These are phyloP conservation scores for Alloscopus bannaensis DNA, from an alignment of 2,888 invertebrate species.

Conservation along the genomic window DNA sequence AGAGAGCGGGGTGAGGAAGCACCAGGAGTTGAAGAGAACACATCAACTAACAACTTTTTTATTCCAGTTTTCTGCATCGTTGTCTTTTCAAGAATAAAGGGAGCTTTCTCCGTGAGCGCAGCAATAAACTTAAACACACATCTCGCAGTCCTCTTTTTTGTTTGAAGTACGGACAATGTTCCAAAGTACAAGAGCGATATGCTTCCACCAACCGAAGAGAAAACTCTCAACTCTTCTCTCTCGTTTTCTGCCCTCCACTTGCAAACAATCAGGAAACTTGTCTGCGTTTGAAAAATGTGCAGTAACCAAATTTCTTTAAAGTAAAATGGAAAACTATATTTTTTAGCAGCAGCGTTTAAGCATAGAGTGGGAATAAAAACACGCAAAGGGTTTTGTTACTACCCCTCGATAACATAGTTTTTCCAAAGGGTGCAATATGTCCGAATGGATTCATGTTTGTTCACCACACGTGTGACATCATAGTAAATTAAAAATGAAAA, in stretches of 20 bases:
- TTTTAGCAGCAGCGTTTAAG: too few species aligned
- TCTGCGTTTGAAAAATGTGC: conserved; percentile 27
- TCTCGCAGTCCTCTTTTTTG: conserved; percentile 19
- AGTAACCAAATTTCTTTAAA: neutral
- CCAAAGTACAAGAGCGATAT: conserved; percentile 2
- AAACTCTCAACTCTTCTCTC: conserved; percentile 11
- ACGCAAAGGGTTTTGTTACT: too few species aligned
- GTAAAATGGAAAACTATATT: too few species aligned
- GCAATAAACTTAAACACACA: conserved; percentile 25
- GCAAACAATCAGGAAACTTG: conserved; percentile 36
- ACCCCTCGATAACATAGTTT: too few species aligned
- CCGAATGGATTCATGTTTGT: too few species aligned
- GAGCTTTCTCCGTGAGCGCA: neutral
- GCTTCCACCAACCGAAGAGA: neutral
- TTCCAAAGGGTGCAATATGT: too few species aligned
- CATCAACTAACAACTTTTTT: conserved; percentile 24
- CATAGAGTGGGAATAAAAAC: too few species aligned
- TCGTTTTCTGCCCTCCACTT: neutral
- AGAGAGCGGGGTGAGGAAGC: too few species aligned
- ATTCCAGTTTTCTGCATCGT: conserved; percentile 40
- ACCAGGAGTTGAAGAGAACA: too few species aligned
- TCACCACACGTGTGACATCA: too few species aligned
- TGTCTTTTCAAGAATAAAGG: conserved; percentile 22
- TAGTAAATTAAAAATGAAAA: too few species aligned
- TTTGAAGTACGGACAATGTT: too few species aligned